These are phyloP conservation scores for Norana najaformis DNA, from an alignment of 2,888 invertebrate genomes.

Conservation along the genomic window DNA sequence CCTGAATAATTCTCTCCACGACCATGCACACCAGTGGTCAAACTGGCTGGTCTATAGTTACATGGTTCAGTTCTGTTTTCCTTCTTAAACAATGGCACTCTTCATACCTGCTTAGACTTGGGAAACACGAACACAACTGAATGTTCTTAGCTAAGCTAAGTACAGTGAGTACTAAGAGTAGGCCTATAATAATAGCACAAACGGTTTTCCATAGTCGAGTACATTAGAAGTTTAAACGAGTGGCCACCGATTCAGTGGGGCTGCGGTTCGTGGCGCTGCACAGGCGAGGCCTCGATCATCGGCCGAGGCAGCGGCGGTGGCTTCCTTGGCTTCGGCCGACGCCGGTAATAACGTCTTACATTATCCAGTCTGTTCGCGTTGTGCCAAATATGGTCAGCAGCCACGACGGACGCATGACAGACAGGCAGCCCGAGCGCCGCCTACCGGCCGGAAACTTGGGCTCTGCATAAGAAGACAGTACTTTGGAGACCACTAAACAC, in stretches of 20 bases:
- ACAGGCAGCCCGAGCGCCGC: neutral
- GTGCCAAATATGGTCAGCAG: neutral
- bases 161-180: neutral
- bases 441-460: neutral
- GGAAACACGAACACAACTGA: neutral
- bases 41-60: no score
- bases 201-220: neutral
- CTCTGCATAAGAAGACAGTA: neutral
- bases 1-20: no score
- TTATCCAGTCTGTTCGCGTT: constrained; percentile 5
- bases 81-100: no score
- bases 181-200: neutral
- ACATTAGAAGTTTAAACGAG: neutral
- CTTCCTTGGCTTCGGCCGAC: neutral
- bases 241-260: neutral
- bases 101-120: neutral
- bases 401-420: neutral
- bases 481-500: no score
- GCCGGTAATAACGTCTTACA: constrained; percentile 7
- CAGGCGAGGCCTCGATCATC: neutral
- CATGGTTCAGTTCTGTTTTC: no score
- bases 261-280: neutral
- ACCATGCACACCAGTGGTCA: no score
- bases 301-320: neutral
- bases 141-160: neutral